These are phyloP conservation scores for Hippoglossus hippoglossus DNA, from an alignment of 2,797 vertebrate genomes.

Conservation along the genomic window DNA sequence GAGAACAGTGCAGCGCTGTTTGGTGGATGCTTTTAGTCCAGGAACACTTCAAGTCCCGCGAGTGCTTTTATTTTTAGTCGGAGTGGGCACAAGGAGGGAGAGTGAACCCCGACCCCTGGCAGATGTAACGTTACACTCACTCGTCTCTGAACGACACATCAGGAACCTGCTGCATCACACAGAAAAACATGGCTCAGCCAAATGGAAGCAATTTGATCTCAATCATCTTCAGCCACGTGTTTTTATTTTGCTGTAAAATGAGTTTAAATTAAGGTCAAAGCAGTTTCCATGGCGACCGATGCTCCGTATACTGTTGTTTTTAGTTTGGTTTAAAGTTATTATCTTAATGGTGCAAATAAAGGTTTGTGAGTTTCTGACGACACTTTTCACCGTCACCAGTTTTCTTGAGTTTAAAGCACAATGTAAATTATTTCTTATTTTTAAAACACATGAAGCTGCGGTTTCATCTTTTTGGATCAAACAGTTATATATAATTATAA, in stretches of 20 bases:
- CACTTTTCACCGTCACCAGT: too few species aligned
- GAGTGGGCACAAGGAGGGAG: conserved; percentile 42
- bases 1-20: neutral
- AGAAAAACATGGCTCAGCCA: too few species aligned
- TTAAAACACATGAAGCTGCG: too few species aligned
- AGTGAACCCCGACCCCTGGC: conserved; percentile 25
- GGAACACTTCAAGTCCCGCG: conserved; percentile 16
- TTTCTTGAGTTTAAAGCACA: too few species aligned
- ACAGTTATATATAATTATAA: too few species aligned
- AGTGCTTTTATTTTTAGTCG: conserved; percentile 52
- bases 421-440: too few species aligned
- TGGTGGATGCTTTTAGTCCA: conserved; percentile 22
- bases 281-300: neutral
- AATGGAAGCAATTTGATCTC: neutral
- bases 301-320: neutral
- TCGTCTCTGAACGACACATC: too few species aligned
- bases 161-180: too few species aligned
- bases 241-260: neutral
- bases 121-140: too few species aligned
- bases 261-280: neutral
- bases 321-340: neutral
- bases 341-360: too few species aligned
- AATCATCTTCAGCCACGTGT: neutral
- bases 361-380: too few species aligned
- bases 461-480: too few species aligned